Conservation (phyloP, 2,888 invertebrate genomes). For the Elysia crispata region DNA sequence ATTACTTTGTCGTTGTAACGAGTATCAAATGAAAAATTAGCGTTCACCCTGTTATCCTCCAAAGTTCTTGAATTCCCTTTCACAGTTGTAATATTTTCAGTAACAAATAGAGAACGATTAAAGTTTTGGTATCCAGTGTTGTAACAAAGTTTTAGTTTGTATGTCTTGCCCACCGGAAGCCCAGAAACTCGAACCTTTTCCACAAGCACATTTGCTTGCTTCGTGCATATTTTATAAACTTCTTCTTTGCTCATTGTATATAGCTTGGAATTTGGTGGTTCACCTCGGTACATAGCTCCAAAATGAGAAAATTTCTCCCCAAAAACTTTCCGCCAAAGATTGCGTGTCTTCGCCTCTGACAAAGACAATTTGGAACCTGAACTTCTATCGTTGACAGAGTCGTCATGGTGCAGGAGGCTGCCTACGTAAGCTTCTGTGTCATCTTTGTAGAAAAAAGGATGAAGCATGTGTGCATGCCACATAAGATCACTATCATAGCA, state of each 20-base stretch:
- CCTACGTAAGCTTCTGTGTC: conserved; percentile 73
- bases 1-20: conserved; percentile 56
- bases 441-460: conserved; percentile 71
- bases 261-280: conserved; percentile 76
- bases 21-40: conserved; percentile 55
- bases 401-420: conserved; percentile 78
- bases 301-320: conserved; percentile 76
- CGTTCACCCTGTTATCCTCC: conserved; percentile 51
- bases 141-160: conserved; percentile 64
- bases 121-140: conserved; percentile 58
- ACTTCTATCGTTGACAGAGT: conserved; percentile 78
- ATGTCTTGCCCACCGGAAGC: conserved; percentile 45
- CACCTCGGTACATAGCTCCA: conserved; percentile 78
- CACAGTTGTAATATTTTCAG: conserved; percentile 53
- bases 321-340: conserved; percentile 77
- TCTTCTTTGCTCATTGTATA: conserved; percentile 60
- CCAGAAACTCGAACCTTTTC: conserved; percentile 40
- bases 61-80: conserved; percentile 53
- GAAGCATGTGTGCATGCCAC: conserved; percentile 79
- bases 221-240: conserved; percentile 65
- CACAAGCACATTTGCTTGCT: conserved; percentile 53
- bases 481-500: conserved; percentile 79
- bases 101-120: conserved; percentile 52
- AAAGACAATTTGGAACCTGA: conserved; percentile 77
- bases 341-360: conserved; percentile 77